phyloP scores from a whole-genome alignment of 2,888 invertebrate species.

The Scelioninae gen. 2 region DNA sequence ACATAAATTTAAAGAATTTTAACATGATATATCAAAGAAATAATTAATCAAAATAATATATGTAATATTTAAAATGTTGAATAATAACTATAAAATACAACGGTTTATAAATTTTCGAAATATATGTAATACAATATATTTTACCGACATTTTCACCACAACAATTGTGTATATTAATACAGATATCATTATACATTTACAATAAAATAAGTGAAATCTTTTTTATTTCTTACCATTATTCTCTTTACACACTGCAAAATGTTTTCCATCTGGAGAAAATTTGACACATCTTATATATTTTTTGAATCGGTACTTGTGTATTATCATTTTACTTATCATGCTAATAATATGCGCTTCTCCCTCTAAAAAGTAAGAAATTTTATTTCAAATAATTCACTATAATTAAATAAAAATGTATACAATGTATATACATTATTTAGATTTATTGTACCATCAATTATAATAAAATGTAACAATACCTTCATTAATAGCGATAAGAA shows the following conservation, averaged over 20 bases:
- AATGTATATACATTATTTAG: background rate
- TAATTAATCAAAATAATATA: too few species aligned
- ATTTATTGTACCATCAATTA: background rate
- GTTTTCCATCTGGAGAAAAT: slow-evolving; percentile 96
- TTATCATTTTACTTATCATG: slow-evolving; percentile 86
- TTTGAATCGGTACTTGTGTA: slow-evolving; percentile 91
- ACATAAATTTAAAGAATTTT: too few species aligned
- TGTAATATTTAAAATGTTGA: too few species aligned
- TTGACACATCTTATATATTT: slow-evolving; percentile 84
- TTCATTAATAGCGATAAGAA: slow-evolving; percentile 92
- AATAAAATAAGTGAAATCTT: background rate
- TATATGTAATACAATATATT: too few species aligned
- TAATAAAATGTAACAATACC: slow-evolving; percentile 75
- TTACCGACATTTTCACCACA: too few species aligned
- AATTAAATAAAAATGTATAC: too few species aligned
- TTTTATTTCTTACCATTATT: slow-evolving; percentile 80
- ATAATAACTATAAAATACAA: too few species aligned
- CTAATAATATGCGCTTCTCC: slow-evolving; percentile 92
- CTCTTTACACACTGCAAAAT: slow-evolving; percentile 93
- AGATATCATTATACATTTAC: too few species aligned
- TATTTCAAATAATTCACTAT: too few species aligned
- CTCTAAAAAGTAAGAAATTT: slow-evolving; percentile 76
- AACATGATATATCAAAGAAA: too few species aligned
- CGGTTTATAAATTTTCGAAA: too few species aligned
- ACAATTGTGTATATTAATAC: too few species aligned